phyloP scores from a whole-genome alignment of 2,113 vertebrate genomes.

The Balaeniceps rex region DNA sequence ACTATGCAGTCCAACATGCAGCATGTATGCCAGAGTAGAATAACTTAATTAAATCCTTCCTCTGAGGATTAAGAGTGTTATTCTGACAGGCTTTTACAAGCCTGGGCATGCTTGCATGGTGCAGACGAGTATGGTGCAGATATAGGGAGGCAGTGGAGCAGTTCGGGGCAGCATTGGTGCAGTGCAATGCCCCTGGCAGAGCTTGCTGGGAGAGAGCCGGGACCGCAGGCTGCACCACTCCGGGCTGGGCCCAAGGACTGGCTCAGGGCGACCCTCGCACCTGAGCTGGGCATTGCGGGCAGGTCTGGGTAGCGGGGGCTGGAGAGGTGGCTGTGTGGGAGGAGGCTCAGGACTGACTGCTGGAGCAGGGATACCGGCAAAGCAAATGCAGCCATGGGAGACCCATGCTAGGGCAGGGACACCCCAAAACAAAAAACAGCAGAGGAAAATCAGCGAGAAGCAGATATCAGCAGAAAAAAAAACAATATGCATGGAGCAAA shows the following conservation, averaged over 20 bases:
- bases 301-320: neutral
- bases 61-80: neutral
- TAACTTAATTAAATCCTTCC: slow-evolving; percentile 39
- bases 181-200: rapidly evolving
- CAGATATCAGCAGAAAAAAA: neutral
- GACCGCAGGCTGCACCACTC: neutral
- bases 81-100: neutral
- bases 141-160: neutral
- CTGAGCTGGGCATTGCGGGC: neutral
- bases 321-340: neutral
- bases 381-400: neutral
- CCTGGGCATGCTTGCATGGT: rapidly evolving
- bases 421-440: neutral
- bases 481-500: neutral
- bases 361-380: neutral
- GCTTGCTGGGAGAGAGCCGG: neutral
- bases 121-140: neutral
- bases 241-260: neutral
- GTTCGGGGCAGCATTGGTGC: rapidly evolving
- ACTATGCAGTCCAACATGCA: neutral
- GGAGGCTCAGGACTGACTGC: neutral
- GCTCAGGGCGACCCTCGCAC: rapidly evolving
- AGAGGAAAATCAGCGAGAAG: neutral
- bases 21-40: neutral
- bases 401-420: neutral